Percentiles rank a stretch among this genome's conserved stretches.
Conservation (phyloP, 2,888 invertebrate genomes). For the Athalia rosae region DNA sequence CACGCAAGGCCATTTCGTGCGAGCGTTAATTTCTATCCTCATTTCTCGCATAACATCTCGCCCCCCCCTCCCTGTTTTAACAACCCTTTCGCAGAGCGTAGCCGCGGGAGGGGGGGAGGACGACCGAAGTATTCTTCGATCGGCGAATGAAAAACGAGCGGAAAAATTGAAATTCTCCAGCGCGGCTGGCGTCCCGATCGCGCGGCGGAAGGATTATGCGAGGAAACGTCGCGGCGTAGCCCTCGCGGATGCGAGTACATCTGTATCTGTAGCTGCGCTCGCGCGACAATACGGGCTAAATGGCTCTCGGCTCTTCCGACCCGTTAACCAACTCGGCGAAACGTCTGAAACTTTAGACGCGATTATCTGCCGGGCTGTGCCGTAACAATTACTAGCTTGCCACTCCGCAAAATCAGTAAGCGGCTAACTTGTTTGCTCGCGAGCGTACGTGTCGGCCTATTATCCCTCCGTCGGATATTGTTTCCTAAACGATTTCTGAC, state of each 20-base stretch:
- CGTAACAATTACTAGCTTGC: constrained; percentile 72
- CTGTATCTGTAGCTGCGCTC: constrained; percentile 57
- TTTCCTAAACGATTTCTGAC: constrained; percentile 64
- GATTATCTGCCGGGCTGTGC: constrained; percentile 73
- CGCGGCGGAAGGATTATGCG: neutral
- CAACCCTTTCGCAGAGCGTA: neutral
- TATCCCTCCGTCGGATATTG: constrained; percentile 68
- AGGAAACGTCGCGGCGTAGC: constrained; percentile 33
- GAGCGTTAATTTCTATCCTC: constrained; percentile 67
- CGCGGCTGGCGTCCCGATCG: no score
- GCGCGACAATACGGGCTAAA: constrained; percentile 73
- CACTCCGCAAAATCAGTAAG: constrained; percentile 68
- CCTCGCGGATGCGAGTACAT: constrained; percentile 48
- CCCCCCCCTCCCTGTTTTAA: neutral
- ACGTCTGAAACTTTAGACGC: constrained; percentile 71
- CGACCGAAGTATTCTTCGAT: neutral
- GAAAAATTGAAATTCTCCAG: no score
- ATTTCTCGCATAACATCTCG: constrained; percentile 22
- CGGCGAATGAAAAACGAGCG: neutral
- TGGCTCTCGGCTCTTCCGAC: constrained; percentile 66
- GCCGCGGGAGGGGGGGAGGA: neutral
- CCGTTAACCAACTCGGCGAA: constrained; percentile 70
- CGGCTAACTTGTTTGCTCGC: constrained; percentile 70
- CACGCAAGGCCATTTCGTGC: constrained; percentile 72
- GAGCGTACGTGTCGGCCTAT: constrained; percentile 58